Evolutionary conservation across 2,888 invertebrate species (phyloP).

Genomic region (Habrosyne pyritoides): DNA sequence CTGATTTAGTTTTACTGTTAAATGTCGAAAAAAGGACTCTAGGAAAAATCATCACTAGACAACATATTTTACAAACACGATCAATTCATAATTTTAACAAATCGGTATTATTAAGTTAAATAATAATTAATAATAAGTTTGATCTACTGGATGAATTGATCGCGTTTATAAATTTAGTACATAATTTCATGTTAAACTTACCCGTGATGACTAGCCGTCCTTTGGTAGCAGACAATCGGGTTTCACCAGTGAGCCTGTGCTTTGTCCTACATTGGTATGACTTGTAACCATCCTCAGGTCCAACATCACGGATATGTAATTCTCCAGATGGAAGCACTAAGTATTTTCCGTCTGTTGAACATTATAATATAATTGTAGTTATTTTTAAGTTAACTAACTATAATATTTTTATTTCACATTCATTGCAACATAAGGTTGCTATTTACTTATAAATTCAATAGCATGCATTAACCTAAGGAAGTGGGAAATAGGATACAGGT

Average conservation of each 20-base stretch:
- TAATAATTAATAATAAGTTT: not conserved
- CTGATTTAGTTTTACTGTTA: not conserved
- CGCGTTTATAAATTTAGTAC: constrained; percentile 20
- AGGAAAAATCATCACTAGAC: not conserved
- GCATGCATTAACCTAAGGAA: constrained; percentile 83
- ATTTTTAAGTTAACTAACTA: not conserved
- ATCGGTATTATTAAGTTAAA: not conserved
- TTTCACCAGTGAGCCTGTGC: constrained; percentile 96
- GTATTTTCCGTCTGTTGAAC: constrained; percentile 93
- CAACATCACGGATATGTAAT: constrained; percentile 97
- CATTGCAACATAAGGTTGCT: constrained; percentile 67
- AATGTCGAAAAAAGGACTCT: too few species aligned
- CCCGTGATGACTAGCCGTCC: constrained; percentile 97
- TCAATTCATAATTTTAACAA: not conserved
- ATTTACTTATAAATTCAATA: constrained; percentile 74
- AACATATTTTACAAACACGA: not conserved
- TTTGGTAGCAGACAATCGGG: constrained; percentile 95
- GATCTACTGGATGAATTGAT: too few species aligned
- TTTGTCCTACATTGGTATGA: constrained; percentile 97
- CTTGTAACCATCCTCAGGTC: constrained; percentile 96
- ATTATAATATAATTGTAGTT: constrained; percentile 18
- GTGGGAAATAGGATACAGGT: constrained; percentile 78
- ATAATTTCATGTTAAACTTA: constrained; percentile 80
- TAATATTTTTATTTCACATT: constrained; percentile 21
- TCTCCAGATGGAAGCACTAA: constrained; percentile 97